Evolutionary conservation across 2,888 invertebrate genomes (phyloP), one percentile per base, ranked within the genome.

Genomic region (Nemotelus nigrinus): DNA sequence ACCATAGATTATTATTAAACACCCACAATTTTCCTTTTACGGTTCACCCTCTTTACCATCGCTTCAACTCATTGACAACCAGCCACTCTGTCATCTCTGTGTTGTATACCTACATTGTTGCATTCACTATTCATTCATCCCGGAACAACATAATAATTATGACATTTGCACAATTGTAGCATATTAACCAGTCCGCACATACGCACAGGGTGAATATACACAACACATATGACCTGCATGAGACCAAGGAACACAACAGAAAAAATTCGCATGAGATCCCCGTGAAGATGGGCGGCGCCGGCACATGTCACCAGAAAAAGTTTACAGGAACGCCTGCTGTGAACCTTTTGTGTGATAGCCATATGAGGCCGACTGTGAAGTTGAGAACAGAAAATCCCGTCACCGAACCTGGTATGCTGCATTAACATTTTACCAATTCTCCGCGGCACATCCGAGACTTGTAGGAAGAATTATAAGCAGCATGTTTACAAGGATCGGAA

Each of bases 271-370:
- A 77, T 71, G 80, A 76, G 67, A 80, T 79, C 50, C 79, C 80
- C 78, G 80, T 77, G 75, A 78, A 71, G 72, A 78, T 76, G 79
- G 81, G 81, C 80, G 81, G 81, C 80, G 81, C 80, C 79, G 80
- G 80, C 81, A 82, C 81, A 80, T 82, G 82, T 80, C 81, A 80
- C 79, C 80, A 55, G 70, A 74, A 74, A 70, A 72, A 77, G 72
- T 77, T 77, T 25, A 71, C 76, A 47, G 78, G 63, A 74, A 60
- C 60, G 48, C 74, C 60, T 25, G 60, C 63, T 60, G 60, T 39
- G 63, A 60, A 39, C 63, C 63, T 74, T 74, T 57, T 57, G 57
- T 57, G 10, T 41, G 44, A 48, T 1, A 60, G 60, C 39, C 48
- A 3, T 39, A 39, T 55, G 70, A 71, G 43, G 70, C 74, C 74